These are phyloP conservation scores for Amphiura filiformis DNA, from an alignment of 35 echinoderm and acorn worm genomes.

Conservation along the genomic window DNA sequence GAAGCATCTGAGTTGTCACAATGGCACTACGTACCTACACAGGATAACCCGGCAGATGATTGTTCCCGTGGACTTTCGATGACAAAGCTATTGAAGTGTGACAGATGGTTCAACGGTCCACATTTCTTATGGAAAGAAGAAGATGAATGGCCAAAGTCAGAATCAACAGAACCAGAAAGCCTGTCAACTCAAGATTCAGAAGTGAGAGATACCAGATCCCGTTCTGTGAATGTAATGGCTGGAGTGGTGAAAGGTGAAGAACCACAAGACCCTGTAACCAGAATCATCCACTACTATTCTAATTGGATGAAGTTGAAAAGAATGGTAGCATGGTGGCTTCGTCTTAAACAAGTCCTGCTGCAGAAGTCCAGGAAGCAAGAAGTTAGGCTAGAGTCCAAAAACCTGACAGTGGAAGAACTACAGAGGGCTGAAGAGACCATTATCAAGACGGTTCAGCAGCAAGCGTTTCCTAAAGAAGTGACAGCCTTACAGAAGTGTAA, in stretches of 20 bases:
- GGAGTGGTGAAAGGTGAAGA: not conserved
- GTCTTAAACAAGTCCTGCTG: conserved; percentile 16
- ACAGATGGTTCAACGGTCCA: no score
- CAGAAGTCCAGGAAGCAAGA: not conserved
- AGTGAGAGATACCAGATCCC: not conserved
- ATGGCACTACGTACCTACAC: conserved; percentile 45
- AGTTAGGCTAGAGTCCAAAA: not conserved
- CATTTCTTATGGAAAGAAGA: conserved; percentile 14
- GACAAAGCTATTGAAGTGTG: not conserved
- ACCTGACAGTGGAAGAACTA: conserved; percentile 22
- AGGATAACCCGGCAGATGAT: conserved; percentile 68
- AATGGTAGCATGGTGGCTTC: conserved; percentile 27
- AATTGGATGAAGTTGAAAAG: conserved; percentile 36
- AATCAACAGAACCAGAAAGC: no score
- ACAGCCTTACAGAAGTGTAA: not conserved
- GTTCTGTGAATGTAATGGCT: not conserved
- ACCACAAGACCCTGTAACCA: conserved; percentile 4
- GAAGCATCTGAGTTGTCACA: conserved; percentile 34
- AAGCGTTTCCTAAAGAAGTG: conserved; percentile 41
- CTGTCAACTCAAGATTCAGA: no score
- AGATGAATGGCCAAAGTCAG: not conserved
- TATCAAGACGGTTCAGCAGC: not conserved
- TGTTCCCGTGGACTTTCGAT: conserved; percentile 40
- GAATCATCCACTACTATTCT: conserved; percentile 25
- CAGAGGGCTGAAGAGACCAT: conserved; percentile 24